phyloP scores from a whole-genome alignment of 2,797 vertebrate species.

The Karalla daura region DNA sequence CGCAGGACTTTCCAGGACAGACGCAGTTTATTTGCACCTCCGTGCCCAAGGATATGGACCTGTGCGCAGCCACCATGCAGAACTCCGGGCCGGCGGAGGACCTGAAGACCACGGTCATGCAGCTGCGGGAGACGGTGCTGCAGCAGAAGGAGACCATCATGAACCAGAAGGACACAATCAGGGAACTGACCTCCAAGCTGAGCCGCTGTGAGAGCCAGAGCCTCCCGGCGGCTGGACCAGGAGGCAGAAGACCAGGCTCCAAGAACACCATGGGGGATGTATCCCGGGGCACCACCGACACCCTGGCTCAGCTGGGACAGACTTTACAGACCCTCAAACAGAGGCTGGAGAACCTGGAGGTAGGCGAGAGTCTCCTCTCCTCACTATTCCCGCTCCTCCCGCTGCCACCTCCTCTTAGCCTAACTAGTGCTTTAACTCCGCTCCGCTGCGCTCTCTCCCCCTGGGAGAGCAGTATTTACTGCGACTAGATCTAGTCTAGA shows the following conservation, averaged over 20 bases:
- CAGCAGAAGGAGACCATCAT: conserved; percentile 97
- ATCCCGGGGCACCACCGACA: conserved; percentile 91
- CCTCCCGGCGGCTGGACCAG: conserved; percentile 83
- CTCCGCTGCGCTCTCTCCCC: too few relatives aligned
- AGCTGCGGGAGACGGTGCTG: conserved; percentile 95
- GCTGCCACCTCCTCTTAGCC: too few relatives aligned
- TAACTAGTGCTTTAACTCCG: too few relatives aligned
- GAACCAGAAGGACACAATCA: conserved; percentile 95
- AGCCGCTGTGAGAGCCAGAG: conserved; percentile 95
- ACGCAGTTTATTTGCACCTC: conserved; percentile 98
- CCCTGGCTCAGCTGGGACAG: conserved; percentile 93
- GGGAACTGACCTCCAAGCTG: conserved; percentile 94
- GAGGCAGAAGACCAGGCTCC: conserved; percentile 80
- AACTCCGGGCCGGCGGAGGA: conserved; percentile 91
- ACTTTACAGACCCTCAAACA: conserved; percentile 96
- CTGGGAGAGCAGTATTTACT: not conserved
- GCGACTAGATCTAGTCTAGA: too few relatives aligned
- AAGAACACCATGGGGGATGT: conserved; percentile 97
- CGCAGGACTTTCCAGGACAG: conserved; percentile 91
- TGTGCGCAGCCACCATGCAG: conserved; percentile 92
- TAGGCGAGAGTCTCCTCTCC: too few relatives aligned
- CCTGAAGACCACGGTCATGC: conserved; percentile 91
- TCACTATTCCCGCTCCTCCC: too few relatives aligned
- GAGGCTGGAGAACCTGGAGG: conserved; percentile 95
- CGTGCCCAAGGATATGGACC: conserved; percentile 94